Conservation (phyloP, 2,113 vertebrate species). For the Marcusenius ussheri region DNA sequence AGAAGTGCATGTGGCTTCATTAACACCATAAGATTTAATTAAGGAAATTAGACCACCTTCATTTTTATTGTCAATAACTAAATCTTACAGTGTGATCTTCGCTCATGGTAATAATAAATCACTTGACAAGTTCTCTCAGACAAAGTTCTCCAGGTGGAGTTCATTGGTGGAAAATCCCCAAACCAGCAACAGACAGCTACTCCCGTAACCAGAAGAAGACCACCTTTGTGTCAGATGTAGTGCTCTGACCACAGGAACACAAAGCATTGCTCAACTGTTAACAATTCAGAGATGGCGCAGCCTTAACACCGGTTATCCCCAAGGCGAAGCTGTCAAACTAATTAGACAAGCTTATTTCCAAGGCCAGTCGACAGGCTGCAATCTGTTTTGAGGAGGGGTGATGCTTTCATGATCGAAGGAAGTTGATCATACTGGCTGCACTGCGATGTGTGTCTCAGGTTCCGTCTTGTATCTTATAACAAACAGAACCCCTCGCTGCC, state of each 20-base stretch:
- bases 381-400: not conserved
- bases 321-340: not conserved
- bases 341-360: not conserved
- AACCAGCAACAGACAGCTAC: not conserved
- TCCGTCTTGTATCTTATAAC: not conserved
- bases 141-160: not conserved
- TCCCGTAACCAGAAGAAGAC: not conserved
- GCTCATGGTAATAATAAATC: not conserved
- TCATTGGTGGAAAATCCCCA: not conserved
- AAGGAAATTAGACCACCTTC: not conserved
- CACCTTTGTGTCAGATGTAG: not conserved
- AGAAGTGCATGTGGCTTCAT: not conserved
- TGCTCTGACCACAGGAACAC: not conserved
- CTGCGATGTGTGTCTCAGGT: not conserved
- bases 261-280: slow-evolving; percentile 4
- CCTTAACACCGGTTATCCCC: not conserved
- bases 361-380: not conserved
- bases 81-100: not conserved
- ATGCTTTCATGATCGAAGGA: not conserved
- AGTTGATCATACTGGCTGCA: not conserved
- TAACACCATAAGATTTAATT: not conserved
- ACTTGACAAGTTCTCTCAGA: not conserved
- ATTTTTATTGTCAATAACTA: not conserved
- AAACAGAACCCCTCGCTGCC: not conserved
- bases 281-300: not conserved